These are phyloP conservation scores for Rhinella marina DNA, from an alignment of 2,797 vertebrate genomes.

Conservation along the genomic window DNA sequence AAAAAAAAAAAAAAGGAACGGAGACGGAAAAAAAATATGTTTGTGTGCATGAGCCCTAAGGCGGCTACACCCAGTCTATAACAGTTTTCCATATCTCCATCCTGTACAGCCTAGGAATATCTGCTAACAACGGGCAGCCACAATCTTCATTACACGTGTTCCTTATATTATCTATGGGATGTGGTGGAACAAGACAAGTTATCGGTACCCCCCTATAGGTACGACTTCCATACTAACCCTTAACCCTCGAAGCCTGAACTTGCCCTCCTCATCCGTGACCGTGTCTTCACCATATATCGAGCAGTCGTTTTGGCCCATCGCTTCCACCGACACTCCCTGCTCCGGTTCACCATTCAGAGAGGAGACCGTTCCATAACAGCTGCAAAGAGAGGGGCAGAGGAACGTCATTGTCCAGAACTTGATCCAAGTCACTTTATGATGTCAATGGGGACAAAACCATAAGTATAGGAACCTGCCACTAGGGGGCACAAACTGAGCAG, in stretches of 20 bases:
- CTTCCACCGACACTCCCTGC: slow-evolving; percentile 91
- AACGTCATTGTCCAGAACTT: background rate
- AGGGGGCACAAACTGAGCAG: too few species aligned
- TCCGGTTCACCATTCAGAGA: slow-evolving; percentile 95
- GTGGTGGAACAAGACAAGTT: background rate
- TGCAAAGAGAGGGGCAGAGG: slow-evolving; percentile 64
- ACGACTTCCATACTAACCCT: slow-evolving; percentile 81
- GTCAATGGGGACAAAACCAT: too few species aligned
- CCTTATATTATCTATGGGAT: background rate
- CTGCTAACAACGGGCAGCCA: too few species aligned
- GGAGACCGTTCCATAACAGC: slow-evolving; percentile 92
- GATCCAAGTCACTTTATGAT: too few species aligned
- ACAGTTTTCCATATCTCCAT: background rate
- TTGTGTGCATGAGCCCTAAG: too few species aligned
- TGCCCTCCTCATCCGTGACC: slow-evolving; percentile 92
- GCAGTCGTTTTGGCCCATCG: slow-evolving; percentile 89
- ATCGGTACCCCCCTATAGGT: background rate
- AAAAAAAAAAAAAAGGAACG: too few species aligned
- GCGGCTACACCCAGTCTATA: background rate
- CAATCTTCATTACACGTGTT: background rate
- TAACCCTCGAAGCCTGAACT: slow-evolving; percentile 90
- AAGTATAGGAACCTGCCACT: background rate
- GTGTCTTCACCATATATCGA: slow-evolving; percentile 95
- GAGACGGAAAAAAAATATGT: too few species aligned
- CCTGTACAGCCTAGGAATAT: background rate